These are phyloP conservation scores for Rhea pennata DNA, from an alignment of 2,113 vertebrate species.

Conservation along the genomic window DNA sequence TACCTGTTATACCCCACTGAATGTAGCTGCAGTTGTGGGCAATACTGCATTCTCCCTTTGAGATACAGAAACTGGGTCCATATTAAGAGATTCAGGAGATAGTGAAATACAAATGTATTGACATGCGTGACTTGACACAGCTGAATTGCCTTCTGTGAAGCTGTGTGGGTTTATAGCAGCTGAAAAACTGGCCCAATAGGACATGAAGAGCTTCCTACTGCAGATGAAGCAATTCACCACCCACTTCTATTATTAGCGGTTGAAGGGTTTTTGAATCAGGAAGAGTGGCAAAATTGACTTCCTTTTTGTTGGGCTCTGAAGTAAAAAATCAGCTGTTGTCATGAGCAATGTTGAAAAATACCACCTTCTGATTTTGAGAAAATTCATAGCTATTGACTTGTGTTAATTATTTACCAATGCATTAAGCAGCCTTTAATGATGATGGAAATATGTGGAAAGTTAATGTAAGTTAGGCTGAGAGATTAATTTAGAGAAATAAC, in stretches of 20 bases:
- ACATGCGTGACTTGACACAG: background rate
- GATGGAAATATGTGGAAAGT: background rate
- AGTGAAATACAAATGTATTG: background rate
- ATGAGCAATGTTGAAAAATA: constrained; percentile 8
- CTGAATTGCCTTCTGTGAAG: background rate
- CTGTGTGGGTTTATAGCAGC: constrained; percentile 15
- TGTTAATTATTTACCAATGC: background rate
- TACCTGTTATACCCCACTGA: background rate
- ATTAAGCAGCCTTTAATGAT: background rate
- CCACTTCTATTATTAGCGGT: constrained; percentile 54
- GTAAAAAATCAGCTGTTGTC: constrained; percentile 30
- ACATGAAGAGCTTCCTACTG: constrained; percentile 53
- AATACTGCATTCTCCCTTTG: background rate
- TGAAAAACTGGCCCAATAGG: constrained; percentile 30
- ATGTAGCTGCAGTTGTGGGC: background rate
- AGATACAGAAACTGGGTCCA: background rate
- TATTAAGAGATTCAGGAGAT: background rate
- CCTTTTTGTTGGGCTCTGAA: constrained; percentile 26
- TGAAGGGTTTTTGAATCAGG: constrained; percentile 48
- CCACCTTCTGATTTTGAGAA: background rate
- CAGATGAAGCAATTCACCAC: constrained; percentile 47
- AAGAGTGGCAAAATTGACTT: constrained; percentile 58
- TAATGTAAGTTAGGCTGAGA: background rate
- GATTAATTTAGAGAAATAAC: background rate
- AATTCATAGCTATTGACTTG: background rate